Percentiles rank a stretch among this genome's conserved stretches.
These are phyloP conservation scores for Sarcoramphus papa DNA, from an alignment of 2,797 vertebrate species.

Conservation along the genomic window DNA sequence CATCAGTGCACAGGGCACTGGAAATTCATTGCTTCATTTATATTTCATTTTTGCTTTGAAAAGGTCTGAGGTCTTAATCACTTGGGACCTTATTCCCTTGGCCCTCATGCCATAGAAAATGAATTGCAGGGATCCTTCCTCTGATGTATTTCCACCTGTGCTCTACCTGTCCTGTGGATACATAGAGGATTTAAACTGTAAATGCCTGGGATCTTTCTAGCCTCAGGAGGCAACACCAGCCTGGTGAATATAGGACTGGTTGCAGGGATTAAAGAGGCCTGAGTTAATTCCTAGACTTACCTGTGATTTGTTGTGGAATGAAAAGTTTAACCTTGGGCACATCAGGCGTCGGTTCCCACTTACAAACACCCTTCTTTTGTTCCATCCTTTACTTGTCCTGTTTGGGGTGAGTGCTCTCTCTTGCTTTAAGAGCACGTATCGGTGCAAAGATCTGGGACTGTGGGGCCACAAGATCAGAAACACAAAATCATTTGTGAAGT, in stretches of 20 bases:
- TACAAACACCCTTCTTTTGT: background rate
- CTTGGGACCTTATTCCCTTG: background rate
- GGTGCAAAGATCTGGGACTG: background rate
- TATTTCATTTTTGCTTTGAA: background rate
- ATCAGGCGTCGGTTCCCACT: background rate
- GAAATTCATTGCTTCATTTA: background rate
- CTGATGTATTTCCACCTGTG: accelerated
- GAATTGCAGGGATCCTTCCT: background rate
- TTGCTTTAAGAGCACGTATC: background rate
- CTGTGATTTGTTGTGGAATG: background rate
- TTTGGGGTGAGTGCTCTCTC: background rate
- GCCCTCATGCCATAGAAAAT: accelerated
- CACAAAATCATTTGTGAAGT: background rate
- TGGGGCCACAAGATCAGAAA: background rate
- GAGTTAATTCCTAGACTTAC: background rate
- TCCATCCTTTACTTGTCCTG: too few relatives aligned
- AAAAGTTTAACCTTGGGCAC: background rate
- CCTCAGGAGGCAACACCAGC: background rate
- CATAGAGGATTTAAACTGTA: accelerated
- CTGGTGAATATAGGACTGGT: background rate
- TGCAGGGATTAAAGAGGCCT: background rate
- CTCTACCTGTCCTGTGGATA: background rate
- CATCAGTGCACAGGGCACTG: background rate
- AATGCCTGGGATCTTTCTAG: background rate
- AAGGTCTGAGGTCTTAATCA: background rate